phyloP scores from a whole-genome alignment of 2,888 invertebrate genomes.

The Myopa testacea region DNA sequence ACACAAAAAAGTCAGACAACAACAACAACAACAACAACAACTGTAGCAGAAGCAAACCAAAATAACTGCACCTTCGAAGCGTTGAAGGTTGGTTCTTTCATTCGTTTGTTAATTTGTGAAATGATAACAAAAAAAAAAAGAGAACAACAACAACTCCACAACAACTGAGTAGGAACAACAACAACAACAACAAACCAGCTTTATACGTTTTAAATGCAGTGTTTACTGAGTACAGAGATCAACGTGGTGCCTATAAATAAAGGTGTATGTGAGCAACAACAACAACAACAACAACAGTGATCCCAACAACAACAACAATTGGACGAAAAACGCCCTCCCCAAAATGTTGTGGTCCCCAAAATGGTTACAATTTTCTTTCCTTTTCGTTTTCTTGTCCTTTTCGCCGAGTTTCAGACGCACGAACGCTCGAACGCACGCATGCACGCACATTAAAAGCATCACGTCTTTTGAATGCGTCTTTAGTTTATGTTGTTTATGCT shows the following conservation, averaged over 20 bases:
- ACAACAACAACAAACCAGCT: background rate
- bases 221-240: slow-evolving; percentile 3
- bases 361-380: background rate
- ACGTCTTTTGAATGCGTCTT: background rate
- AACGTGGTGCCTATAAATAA: slow-evolving; percentile 30
- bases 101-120: slow-evolving; percentile 26
- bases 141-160: slow-evolving; percentile 13
- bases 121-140: background rate
- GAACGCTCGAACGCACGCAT: too few species aligned
- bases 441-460: too few species aligned
- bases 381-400: background rate
- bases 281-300: slow-evolving; percentile 15
- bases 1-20: background rate
- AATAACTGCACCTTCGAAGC: slow-evolving; percentile 17
- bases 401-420: too few species aligned
- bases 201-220: background rate
- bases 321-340: background rate
- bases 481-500: background rate
- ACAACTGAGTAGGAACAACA: background rate
- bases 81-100: background rate
- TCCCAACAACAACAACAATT: background rate
- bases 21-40: slow-evolving; percentile 5
- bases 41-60: background rate
- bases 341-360: background rate
- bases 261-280: slow-evolving; percentile 9